These are phyloP conservation scores for Chaetogeoica ovagalla DNA, from an alignment of 2,888 invertebrate species.

Conservation along the genomic window DNA sequence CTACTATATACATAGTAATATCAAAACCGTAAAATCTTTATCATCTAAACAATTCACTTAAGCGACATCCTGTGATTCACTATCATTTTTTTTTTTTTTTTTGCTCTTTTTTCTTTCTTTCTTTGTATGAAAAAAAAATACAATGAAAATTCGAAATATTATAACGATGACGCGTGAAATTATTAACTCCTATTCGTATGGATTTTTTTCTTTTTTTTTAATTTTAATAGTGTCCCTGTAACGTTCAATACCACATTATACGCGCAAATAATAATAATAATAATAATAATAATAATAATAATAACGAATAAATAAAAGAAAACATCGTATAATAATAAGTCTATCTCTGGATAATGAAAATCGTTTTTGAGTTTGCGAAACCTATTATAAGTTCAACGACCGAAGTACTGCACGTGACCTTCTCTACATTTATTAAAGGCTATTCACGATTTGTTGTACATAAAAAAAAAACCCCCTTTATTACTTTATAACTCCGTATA, in stretches of 20 bases:
- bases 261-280: not conserved
- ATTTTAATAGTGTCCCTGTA: too few relatives aligned
- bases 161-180: not conserved
- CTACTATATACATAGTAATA: too few relatives aligned
- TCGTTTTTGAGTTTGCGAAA: not conserved
- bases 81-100: too few relatives aligned
- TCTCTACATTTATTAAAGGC: constrained; percentile 17
- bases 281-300: too few relatives aligned
- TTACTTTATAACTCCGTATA: constrained; percentile 10
- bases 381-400: not conserved
- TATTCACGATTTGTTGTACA: constrained; percentile 1
- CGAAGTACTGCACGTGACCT: not conserved
- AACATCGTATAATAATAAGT: not conserved
- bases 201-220: too few relatives aligned
- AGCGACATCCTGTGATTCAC: too few relatives aligned
- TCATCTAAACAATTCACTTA: too few relatives aligned
- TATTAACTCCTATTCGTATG: not conserved
- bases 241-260: too few relatives aligned
- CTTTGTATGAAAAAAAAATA: too few relatives aligned
- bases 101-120: too few relatives aligned
- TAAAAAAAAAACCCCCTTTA: constrained; percentile 31
- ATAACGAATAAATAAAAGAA: not conserved
- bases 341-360: constrained; percentile 8
- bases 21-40: too few relatives aligned
- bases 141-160: not conserved